Conservation (phyloP, 2,797 vertebrate species). For the Premnoplex brunnescens region DNA sequence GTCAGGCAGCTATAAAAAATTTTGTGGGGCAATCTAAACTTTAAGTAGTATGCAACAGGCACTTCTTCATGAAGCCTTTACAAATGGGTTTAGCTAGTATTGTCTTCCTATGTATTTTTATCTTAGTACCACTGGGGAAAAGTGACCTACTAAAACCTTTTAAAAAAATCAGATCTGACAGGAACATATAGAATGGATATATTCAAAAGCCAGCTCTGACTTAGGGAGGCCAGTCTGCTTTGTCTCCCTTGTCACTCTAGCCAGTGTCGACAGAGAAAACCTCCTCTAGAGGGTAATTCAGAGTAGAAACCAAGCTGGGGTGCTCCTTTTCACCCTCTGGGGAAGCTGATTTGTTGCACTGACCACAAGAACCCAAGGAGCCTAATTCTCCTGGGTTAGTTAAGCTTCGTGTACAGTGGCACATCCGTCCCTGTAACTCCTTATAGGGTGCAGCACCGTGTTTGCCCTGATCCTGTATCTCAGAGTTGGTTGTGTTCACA, state of each 20-base stretch:
- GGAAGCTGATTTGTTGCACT: not conserved
- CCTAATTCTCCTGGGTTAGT: not conserved
- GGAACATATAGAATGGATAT: not conserved
- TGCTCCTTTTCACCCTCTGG: not conserved
- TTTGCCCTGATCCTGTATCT: not conserved
- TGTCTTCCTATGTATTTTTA: constrained; percentile 27
- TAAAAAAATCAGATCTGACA: not conserved
- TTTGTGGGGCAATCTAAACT: not conserved
- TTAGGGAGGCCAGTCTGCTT: not conserved
- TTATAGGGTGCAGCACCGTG: rapidly evolving
- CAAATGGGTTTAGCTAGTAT: not conserved
- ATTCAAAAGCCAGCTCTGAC: not conserved
- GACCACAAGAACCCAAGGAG: not conserved
- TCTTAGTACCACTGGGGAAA: not conserved
- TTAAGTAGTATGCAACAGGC: not conserved
- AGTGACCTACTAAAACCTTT: constrained; percentile 32
- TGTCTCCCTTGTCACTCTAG: not conserved
- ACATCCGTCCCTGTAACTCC: not conserved
- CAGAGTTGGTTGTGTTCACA: not conserved
- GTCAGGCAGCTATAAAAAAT: not conserved
- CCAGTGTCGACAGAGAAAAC: not conserved
- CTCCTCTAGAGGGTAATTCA: not conserved
- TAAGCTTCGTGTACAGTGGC: not conserved
- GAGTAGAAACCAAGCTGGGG: not conserved
- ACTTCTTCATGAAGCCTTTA: not conserved